These are phyloP conservation scores for Psephotus haematonotus DNA, from an alignment of 2,113 vertebrate genomes.

Conservation along the genomic window DNA sequence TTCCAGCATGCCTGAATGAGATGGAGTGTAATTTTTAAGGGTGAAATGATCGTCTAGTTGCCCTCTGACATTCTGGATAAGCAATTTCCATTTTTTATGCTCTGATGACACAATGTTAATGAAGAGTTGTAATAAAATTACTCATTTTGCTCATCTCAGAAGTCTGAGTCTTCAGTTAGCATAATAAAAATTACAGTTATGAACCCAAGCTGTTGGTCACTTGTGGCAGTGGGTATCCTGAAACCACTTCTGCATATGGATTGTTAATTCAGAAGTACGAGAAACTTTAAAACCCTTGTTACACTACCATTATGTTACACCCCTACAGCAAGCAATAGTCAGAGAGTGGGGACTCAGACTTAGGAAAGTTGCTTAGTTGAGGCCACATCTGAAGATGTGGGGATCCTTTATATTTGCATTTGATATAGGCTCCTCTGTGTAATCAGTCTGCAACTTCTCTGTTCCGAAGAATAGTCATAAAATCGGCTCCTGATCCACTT, in stretches of 20 bases:
- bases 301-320: not conserved
- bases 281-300: not conserved
- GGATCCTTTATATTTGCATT: not conserved
- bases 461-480: not conserved
- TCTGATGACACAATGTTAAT: not conserved
- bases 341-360: not conserved
- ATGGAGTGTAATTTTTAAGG: not conserved
- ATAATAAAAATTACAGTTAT: not conserved
- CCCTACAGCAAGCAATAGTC: not conserved
- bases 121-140: not conserved
- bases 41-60: not conserved
- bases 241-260: not conserved
- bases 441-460: not conserved
- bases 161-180: not conserved
- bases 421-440: not conserved
- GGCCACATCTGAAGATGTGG: not conserved
- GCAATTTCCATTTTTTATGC: not conserved
- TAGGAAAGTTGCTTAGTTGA: not conserved
- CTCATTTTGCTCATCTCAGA: constrained; percentile 11
- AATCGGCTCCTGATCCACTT: not conserved
- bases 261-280: not conserved
- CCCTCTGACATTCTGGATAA: constrained; percentile 36
- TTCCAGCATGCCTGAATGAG: not conserved
- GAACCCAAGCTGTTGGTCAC: not conserved
- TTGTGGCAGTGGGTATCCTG: not conserved